These are phyloP conservation scores for Bagarius yarrelli DNA, from an alignment of 2,113 vertebrate genomes.

Conservation along the genomic window DNA sequence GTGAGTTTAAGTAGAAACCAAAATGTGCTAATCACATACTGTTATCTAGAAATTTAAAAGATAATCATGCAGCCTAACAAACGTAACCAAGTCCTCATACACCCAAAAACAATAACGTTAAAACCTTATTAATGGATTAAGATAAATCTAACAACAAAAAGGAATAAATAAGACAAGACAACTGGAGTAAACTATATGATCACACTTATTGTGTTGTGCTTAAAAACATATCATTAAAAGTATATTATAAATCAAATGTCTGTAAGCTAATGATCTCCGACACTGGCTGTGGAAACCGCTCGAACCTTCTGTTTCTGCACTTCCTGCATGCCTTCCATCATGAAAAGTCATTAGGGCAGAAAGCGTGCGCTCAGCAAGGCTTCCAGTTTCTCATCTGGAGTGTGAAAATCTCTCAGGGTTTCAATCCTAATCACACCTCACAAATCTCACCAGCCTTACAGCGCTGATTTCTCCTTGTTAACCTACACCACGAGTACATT, in stretches of 20 bases:
- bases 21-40: too few species aligned
- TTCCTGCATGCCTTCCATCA: background rate
- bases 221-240: background rate
- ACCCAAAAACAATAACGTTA: too few species aligned
- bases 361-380: background rate
- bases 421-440: background rate
- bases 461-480: background rate
- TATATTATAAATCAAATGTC: background rate
- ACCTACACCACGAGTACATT: background rate
- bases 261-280: background rate
- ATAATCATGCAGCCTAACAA: too few species aligned
- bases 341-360: slow-evolving; percentile 20
- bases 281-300: background rate
- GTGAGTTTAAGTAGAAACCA: too few species aligned
- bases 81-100: too few species aligned
- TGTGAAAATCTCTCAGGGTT: background rate
- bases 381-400: slow-evolving; percentile 4
- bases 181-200: too few species aligned
- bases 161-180: too few species aligned
- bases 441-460: background rate
- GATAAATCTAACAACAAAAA: too few species aligned
- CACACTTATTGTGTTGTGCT: too few species aligned
- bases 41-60: too few species aligned
- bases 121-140: too few species aligned
- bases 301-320: background rate